Conservation (phyloP, 1,140 invertebrate species). For the Listronotus oregonensis region DNA sequence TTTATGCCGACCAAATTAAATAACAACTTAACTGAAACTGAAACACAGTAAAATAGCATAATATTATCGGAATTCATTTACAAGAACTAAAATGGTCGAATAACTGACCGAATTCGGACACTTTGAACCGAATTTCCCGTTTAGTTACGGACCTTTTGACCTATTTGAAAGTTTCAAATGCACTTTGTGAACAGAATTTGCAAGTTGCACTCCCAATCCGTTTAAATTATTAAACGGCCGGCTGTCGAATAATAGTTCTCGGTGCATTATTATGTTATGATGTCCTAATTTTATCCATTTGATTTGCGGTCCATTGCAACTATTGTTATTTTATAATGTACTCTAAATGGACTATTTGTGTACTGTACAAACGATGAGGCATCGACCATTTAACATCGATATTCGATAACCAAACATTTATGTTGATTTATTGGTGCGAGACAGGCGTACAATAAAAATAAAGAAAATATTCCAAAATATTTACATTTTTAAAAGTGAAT, state of each 20-base stretch:
- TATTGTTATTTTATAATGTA: too few species aligned
- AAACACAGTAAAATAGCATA: neutral
- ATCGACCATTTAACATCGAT: too few species aligned
- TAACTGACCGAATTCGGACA: neutral
- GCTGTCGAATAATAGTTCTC: conserved; percentile 6
- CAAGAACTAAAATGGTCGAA: conserved; percentile 4
- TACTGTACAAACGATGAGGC: too few species aligned
- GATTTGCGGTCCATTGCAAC: too few species aligned
- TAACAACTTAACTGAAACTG: too few species aligned
- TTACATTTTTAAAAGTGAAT: too few species aligned
- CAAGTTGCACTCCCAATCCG: neutral
- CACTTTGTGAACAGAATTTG: conserved; percentile 19
- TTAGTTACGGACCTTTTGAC: conserved; percentile 15
- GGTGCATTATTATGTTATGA: conserved; percentile 4
- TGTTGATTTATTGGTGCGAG: too few species aligned
- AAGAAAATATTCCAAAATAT: too few species aligned
- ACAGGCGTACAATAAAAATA: too few species aligned
- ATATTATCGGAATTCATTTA: neutral
- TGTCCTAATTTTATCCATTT: neutral
- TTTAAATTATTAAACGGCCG: conserved; percentile 15
- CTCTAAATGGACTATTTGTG: too few species aligned
- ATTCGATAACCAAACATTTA: too few species aligned
- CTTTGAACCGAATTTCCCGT: neutral
- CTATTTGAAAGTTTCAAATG: conserved; percentile 15
- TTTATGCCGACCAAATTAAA: too few species aligned